Evolutionary conservation across 1,140 invertebrate genomes (phyloP).

Genomic region (Drosophila melanogaster): Release_6_plus_ISO1_MT NT_037436.4:10361001-10361500

Average conservation of each 20-base stretch:
- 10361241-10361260: conserved; percentile 70
- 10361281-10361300: conserved; percentile 56
- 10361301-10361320: conserved; percentile 5
- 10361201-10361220: conserved; percentile 57
- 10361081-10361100: conserved; percentile 22
- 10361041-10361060: conserved; percentile 38
- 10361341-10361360: conserved; percentile 78
- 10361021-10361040: conserved; percentile 38
- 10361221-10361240: conserved; percentile 77
- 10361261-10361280: conserved; percentile 69
- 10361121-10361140: conserved; percentile 66
- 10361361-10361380: conserved; percentile 57
- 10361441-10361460: conserved; percentile 43
- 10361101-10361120: conserved; percentile 48
- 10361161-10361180: conserved; percentile 47
- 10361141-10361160: conserved; percentile 77
- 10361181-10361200: conserved; percentile 42
- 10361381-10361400: neutral
- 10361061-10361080: conserved; percentile 31
- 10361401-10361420: conserved; percentile 15
- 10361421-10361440: conserved; percentile 50
- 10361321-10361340: conserved; percentile 63
- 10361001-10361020: conserved; percentile 62
- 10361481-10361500: conserved; percentile 71
- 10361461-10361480: conserved; percentile 47